Evolutionary conservation across 2,113 vertebrate genomes (phyloP).

Genomic region (Calyptomena viridis): DNA sequence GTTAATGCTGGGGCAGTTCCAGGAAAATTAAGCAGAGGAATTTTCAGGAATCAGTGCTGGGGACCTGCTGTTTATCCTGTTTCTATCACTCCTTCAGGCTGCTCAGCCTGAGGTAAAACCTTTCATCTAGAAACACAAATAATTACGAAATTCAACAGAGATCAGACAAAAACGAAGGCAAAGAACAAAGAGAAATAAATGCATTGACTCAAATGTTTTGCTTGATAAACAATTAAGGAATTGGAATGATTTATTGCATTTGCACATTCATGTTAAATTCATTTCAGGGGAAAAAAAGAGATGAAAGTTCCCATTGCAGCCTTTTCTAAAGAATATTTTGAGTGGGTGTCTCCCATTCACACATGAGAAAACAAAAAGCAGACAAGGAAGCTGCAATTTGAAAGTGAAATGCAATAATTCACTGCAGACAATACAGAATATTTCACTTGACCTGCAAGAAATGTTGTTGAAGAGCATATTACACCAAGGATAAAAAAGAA

Average conservation of each 20-base stretch:
- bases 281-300: background rate
- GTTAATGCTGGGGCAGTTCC: background rate
- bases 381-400: background rate
- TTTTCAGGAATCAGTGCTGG: background rate
- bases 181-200: background rate
- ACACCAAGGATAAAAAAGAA: background rate
- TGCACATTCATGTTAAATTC: background rate
- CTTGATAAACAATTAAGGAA: background rate
- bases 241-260: background rate
- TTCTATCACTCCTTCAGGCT: background rate
- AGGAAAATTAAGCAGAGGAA: background rate
- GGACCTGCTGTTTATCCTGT: background rate
- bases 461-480: background rate
- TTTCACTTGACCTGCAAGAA: background rate
- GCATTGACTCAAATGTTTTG: background rate
- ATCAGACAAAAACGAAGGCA: background rate
- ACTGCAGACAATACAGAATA: background rate
- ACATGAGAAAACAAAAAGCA: background rate
- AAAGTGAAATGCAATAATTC: background rate
- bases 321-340: background rate
- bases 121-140: background rate
- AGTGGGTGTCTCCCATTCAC: background rate
- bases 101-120: background rate
- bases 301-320: background rate
- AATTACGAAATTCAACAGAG: background rate